These are phyloP conservation scores for Morpho achilles DNA, from an alignment of 2,888 invertebrate genomes.

Conservation along the genomic window DNA sequence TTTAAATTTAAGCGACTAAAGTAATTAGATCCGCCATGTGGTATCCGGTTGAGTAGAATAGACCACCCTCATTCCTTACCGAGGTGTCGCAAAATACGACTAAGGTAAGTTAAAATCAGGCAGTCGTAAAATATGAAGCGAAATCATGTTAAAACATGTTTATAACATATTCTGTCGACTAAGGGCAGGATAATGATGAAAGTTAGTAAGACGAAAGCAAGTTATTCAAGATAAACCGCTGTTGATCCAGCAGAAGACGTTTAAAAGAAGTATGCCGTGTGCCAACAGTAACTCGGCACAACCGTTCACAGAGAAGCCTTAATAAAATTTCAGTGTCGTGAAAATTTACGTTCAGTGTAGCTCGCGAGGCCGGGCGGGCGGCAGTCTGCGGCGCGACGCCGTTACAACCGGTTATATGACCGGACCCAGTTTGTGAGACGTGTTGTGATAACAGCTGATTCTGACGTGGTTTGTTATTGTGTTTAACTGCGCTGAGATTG, in stretches of 20 bases:
- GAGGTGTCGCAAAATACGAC: no score
- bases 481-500: neutral
- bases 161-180: no score
- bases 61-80: no score
- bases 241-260: slow-evolving; percentile 11
- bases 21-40: no score
- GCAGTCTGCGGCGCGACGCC: slow-evolving; percentile 50
- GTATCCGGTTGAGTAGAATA: no score
- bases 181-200: no score
- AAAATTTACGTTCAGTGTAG: slow-evolving; percentile 15
- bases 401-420: slow-evolving; percentile 47
- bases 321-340: slow-evolving; percentile 21
- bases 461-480: slow-evolving; percentile 14
- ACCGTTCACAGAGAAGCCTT: slow-evolving; percentile 8
- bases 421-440: slow-evolving; percentile 25
- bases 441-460: slow-evolving; percentile 16
- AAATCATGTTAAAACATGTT: no score
- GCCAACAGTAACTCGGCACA: slow-evolving; percentile 12
- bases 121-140: no score
- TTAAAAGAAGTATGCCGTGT: slow-evolving; percentile 12
- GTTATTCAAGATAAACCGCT: slow-evolving; percentile 3
- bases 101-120: no score
- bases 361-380: slow-evolving; percentile 45
- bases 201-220: no score
- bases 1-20: no score